Conservation (phyloP, 2,888 invertebrate genomes). For the Andrena marginata region DNA sequence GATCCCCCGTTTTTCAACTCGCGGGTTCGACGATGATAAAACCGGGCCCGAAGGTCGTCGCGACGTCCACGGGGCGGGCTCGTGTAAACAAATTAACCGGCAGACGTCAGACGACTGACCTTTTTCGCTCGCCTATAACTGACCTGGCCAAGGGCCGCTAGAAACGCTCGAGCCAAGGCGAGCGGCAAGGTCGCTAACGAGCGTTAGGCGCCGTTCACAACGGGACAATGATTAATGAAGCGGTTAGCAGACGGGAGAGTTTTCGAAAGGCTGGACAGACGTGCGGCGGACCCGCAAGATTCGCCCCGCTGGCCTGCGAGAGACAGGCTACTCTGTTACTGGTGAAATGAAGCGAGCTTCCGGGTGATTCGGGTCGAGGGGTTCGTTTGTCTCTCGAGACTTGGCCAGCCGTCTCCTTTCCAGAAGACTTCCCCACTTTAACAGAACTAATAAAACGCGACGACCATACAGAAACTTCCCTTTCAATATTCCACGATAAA, state of each 20-base stretch:
- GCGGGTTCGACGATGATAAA: not conserved
- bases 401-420: no score
- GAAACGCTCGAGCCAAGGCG: constrained; percentile 74
- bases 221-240: constrained; percentile 53
- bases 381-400: not conserved
- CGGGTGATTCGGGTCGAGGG: not conserved
- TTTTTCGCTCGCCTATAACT: constrained; percentile 70
- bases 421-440: no score
- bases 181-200: constrained; percentile 71
- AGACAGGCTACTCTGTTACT: not conserved
- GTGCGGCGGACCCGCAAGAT: not conserved
- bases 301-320: not conserved
- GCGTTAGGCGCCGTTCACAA: constrained; percentile 61
- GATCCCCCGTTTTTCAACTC: not conserved
- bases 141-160: constrained; percentile 74
- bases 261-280: not conserved
- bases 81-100: constrained; percentile 68
- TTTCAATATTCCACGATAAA: no score
- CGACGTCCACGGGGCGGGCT: constrained; percentile 19
- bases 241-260: not conserved
- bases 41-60: not conserved
- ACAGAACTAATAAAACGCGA: no score
- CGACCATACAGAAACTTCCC: no score
- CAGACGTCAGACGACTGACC: constrained; percentile 62
- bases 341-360: not conserved